phyloP scores from a whole-genome alignment of 2,797 vertebrate genomes.

The Falco cherrug region DNA sequence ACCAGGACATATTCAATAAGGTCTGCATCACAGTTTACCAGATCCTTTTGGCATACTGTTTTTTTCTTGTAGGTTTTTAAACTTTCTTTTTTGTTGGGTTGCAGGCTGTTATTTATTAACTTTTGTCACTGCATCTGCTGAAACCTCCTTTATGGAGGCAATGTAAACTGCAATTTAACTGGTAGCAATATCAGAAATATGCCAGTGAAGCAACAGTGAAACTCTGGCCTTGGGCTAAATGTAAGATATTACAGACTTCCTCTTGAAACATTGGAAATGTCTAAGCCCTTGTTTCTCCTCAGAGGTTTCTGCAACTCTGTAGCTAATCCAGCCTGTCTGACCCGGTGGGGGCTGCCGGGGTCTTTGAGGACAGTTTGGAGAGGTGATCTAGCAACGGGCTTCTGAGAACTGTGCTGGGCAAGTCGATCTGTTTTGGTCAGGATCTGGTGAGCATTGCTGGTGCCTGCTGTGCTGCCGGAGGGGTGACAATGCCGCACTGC shows the following conservation, averaged over 20 bases:
- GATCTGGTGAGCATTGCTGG: neutral
- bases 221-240: slow-evolving; percentile 3
- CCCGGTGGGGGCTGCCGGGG: neutral
- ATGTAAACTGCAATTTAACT: neutral
- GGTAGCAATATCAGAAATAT: neutral
- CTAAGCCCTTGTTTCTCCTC: neutral
- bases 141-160: neutral
- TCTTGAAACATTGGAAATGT: neutral
- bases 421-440: neutral
- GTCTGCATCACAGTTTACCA: accelerated
- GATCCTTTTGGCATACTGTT: neutral
- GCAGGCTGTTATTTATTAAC: neutral
- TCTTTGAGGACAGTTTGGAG: neutral
- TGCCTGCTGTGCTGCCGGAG: neutral
- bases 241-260: neutral
- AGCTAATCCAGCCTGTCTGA: neutral
- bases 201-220: neutral
- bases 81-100: neutral
- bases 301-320: accelerated
- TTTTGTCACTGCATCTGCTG: neutral
- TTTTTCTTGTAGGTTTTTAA: neutral
- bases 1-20: neutral
- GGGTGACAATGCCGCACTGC: neutral
- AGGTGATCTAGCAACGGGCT: neutral
- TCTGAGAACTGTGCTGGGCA: neutral